phyloP scores from a whole-genome alignment of 2,888 invertebrate species.

The Loripinus fragilis region DNA sequence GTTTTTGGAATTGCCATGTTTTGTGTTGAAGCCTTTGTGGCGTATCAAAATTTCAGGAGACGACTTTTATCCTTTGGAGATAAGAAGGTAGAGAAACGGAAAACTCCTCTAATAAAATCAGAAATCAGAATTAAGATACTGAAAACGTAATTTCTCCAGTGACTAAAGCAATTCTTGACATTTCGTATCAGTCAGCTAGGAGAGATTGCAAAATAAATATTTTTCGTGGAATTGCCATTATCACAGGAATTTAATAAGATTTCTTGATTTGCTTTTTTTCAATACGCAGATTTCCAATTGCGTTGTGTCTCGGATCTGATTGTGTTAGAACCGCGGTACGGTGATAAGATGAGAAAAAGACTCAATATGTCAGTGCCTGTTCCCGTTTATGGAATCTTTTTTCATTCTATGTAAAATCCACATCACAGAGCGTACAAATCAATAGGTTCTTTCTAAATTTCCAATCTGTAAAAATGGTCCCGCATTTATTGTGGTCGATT shows the following conservation, averaged over 20 bases:
- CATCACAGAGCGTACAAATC: constrained; percentile 66
- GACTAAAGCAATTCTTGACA: constrained; percentile 17
- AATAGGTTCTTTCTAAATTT: constrained; percentile 58
- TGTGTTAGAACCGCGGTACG: constrained; percentile 34
- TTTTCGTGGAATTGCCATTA: constrained; percentile 58
- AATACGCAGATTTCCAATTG: constrained; percentile 60
- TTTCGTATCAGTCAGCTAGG: constrained; percentile 22
- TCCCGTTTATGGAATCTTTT: constrained; percentile 49
- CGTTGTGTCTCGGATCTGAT: constrained; percentile 48
- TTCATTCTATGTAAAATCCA: constrained; percentile 71
- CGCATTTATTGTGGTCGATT: constrained; percentile 63
- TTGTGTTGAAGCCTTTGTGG: too few species aligned
- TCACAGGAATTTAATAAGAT: constrained; percentile 59
- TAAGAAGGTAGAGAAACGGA: not conserved
- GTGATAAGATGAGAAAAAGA: constrained; percentile 52
- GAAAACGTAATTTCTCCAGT: constrained; percentile 20
- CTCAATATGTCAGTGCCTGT: constrained; percentile 63
- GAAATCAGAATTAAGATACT: constrained; percentile 2
- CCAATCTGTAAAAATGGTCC: constrained; percentile 46
- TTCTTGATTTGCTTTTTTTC: constrained; percentile 49
- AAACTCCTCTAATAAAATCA: constrained; percentile 4
- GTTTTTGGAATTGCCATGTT: too few species aligned
- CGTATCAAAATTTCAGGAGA: not conserved
- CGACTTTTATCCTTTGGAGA: not conserved
- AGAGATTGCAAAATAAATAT: constrained; percentile 55